Base-by-base conservation (phyloP, 2,888 invertebrate genomes). In the Rapana venosa region DNA sequence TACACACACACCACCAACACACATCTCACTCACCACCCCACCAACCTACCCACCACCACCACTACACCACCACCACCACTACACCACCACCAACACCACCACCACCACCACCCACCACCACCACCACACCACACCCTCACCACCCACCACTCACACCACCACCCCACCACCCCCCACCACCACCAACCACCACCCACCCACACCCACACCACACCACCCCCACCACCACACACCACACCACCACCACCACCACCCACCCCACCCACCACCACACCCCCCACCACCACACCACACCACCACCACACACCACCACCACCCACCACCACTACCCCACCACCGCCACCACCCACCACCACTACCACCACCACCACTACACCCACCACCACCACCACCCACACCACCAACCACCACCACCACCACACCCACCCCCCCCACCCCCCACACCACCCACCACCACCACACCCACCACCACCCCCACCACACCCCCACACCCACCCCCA, bases 131-230 rank as follows among this genome's bases (percentile, higher is more conserved):
- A 15, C 61, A 4, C 1, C 61, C 2, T 1, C 61, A 15, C 15
- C 61, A 15, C 61, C 61, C 15, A 15, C 47, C 61, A 61, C 22
- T 15, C 4, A 4, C 61, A 61, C 17, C 11, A 58, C 20, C 8
- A 85, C 89, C 70, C 98, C 98, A 93, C 98, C 98, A 90, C 97
- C 97, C 91, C 96, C 96, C 92, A 97, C 96, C 0, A 99, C 97
- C 0, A 99, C 99, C 98, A 99, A 98, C 81, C 47, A 2, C 47
- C 2, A 47, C 47, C 8, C 47, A 2, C 47, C 47, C 47, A 47
- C 47, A 47, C 47, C 47, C 2, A 2, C 47, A 47, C 47, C 47
- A 47, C 47, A 47, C 47, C 47, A 47, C 47, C 47, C 2, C 47
- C 47, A 47, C 47, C 47, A 47, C 47, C 47, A n/a, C n/a, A n/a